Conservation (phyloP, 1,140 invertebrate species). For the Drosophila oshimai region DNA sequence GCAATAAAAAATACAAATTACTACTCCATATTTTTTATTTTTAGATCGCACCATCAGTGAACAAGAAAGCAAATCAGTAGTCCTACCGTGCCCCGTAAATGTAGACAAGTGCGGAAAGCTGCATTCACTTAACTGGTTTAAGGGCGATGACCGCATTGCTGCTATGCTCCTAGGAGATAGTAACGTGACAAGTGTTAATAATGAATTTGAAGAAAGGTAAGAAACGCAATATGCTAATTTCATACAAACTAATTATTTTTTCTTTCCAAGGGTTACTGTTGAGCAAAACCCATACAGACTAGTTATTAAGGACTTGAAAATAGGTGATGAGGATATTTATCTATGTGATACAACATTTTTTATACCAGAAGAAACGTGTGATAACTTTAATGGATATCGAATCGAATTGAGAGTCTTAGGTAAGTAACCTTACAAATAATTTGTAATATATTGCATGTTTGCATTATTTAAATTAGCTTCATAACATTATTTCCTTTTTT, state of each 20-base stretch:
- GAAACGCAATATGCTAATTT: no score
- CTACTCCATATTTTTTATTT: constrained; percentile 20
- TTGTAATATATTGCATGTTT: background rate
- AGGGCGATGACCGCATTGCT: constrained; percentile 90
- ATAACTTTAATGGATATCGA: constrained; percentile 82
- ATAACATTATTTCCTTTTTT: no score
- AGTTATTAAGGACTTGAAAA: constrained; percentile 79
- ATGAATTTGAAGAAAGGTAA: constrained; percentile 90
- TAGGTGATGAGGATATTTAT: constrained; percentile 81
- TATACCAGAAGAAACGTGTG: constrained; percentile 82
- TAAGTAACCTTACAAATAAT: constrained; percentile 37
- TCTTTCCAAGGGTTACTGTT: constrained; percentile 65
- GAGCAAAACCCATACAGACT: constrained; percentile 78
- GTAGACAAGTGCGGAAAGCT: constrained; percentile 90
- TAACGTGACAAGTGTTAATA: constrained; percentile 85
- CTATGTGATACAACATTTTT: constrained; percentile 83
- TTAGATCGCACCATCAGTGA: constrained; percentile 71
- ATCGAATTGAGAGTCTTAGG: constrained; percentile 80
- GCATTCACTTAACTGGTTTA: constrained; percentile 96
- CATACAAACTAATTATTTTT: background rate
- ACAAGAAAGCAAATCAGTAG: constrained; percentile 87
- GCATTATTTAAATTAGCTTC: no score
- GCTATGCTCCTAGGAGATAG: constrained; percentile 90
- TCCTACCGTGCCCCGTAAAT: constrained; percentile 90
- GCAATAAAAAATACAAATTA: no score